Base-by-base conservation (phyloP, 2,113 vertebrate genomes). In the Odontesthes bonariensis region DNA sequence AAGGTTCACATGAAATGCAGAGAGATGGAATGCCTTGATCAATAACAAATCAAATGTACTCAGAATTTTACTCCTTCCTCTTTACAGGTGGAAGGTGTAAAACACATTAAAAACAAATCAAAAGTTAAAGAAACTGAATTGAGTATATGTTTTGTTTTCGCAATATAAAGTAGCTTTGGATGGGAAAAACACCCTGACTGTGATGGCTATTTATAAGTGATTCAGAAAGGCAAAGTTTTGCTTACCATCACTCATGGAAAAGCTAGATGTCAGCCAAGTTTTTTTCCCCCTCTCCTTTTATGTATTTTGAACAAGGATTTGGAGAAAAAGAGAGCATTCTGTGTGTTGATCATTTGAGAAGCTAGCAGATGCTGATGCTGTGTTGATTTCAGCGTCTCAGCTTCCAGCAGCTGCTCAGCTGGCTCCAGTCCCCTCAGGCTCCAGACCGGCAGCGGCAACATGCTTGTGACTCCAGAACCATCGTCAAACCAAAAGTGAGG, bases 351-450 rank as follows among this genome's bases (percentile, higher is more conserved):
- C 59, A 73, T 55, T 58, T 27, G 69, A 61, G 40, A 75, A 67
- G 70, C 61, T 47, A 56, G 71, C 83, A 84, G 86, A 82, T 81
- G 75, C 76, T 69, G 59, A 20, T 81, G 81, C 27, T 0, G 27
- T 32, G 67, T 51, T 57, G 75, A 40, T 58, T 55, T 80, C 22
- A 65, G 75, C 80, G 77, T 42, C 52, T 68, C 79, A n/a, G 61
- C 75, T 71, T 53, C 64, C 64, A 66, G 79, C 90, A 90, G 90
- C 89, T 90, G 90, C 75, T 87, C 38, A 13, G 22, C 80, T 90
- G 90, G 89, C 86, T 9, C 19, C 7, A 0, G 31, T 87, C 87
- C 87, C 82, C 54, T 75, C 44, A 7, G 2, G 6, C 35, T 38
- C 22, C 44, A 12, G 52, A 73, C 76, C 33, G 33, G 46, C 73